Percentiles rank a stretch among this genome's conserved stretches.
These are phyloP conservation scores for Lacanobia oleracea DNA, from an alignment of 2,888 invertebrate genomes.

Conservation along the genomic window DNA sequence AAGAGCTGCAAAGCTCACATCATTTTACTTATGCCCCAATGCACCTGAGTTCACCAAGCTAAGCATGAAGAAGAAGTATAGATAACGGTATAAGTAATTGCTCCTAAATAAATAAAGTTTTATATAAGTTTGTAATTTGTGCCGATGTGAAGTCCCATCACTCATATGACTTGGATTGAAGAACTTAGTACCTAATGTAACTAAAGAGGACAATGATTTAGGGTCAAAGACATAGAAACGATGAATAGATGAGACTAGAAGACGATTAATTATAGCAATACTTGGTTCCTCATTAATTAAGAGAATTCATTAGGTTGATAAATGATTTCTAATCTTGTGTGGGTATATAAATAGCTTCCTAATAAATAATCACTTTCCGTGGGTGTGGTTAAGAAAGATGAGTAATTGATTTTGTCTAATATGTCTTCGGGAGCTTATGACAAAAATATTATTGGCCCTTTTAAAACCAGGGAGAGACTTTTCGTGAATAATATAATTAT, in stretches of 20 bases:
- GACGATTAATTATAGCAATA: constrained; percentile 7
- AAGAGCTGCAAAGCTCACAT: too few species aligned
- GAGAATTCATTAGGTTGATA: constrained; percentile 41
- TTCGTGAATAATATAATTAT: background rate
- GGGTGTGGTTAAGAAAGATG: constrained; percentile 40
- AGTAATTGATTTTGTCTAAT: constrained; percentile 23
- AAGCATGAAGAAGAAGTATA: too few species aligned
- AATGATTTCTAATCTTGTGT: constrained; percentile 37
- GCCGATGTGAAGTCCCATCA: too few species aligned
- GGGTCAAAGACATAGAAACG: constrained; percentile 11
- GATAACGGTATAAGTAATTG: too few species aligned
- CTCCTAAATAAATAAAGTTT: too few species aligned
- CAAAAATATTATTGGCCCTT: background rate
- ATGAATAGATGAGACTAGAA: constrained; percentile 17
- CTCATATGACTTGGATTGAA: background rate
- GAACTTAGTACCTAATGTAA: background rate
- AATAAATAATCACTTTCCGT: constrained; percentile 48
- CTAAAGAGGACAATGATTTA: background rate
- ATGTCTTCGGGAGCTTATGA: background rate
- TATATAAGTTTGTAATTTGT: too few species aligned
- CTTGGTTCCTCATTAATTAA: constrained; percentile 30
- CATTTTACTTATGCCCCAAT: too few species aligned
- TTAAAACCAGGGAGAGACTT: background rate
- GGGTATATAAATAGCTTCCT: constrained; percentile 44
- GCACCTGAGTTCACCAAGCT: too few species aligned